phyloP scores from a whole-genome alignment of 2,113 vertebrate genomes.

The Myrmecobius fasciatus region DNA sequence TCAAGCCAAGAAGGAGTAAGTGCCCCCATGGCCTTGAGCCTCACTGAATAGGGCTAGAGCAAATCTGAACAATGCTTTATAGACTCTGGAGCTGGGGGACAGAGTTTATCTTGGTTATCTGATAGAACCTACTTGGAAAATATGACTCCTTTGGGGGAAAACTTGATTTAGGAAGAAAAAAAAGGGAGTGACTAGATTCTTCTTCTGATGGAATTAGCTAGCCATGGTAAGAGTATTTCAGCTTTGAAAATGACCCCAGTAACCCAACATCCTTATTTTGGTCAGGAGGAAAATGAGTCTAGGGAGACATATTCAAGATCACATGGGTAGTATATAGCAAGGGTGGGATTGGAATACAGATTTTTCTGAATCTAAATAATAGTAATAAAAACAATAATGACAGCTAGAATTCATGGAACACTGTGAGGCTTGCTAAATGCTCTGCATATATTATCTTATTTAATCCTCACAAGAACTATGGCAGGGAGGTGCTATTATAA shows the following conservation, averaged over 20 bases:
- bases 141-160: background rate
- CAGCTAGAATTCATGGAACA: background rate
- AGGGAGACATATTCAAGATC: background rate
- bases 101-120: background rate
- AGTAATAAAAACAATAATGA: background rate
- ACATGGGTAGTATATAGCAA: background rate
- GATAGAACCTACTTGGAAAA: background rate
- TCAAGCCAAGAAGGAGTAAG: background rate
- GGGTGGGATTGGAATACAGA: background rate
- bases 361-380: background rate
- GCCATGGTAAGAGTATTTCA: background rate
- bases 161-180: background rate
- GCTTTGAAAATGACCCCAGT: background rate
- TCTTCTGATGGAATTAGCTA: background rate
- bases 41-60: background rate
- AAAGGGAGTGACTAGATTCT: background rate
- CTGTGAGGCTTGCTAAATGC: background rate
- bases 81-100: background rate
- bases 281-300: background rate
- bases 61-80: background rate
- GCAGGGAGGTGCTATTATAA: background rate
- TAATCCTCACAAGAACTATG: background rate
- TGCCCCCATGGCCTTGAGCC: background rate
- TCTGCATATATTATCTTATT: background rate
- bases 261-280: background rate